phyloP scores from a whole-genome alignment of 2,113 vertebrate genomes.

The Tringa solitaria region DNA sequence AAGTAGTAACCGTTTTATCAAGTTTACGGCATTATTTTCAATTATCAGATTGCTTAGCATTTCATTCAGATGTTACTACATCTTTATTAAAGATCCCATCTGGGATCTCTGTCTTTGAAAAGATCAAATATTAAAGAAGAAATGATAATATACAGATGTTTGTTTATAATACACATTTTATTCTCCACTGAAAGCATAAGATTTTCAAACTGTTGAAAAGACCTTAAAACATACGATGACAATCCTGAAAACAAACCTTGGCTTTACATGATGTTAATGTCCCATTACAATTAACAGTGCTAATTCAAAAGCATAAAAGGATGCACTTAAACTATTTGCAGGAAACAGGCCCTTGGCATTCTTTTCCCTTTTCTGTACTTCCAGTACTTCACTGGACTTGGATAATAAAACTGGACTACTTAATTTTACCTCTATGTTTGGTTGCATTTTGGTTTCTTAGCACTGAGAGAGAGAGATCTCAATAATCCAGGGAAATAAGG shows the following conservation, averaged over 20 bases:
- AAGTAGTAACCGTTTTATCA: conserved; percentile 26
- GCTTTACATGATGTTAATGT: background rate
- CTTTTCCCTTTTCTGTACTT: background rate
- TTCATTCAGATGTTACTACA: background rate
- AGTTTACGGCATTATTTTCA: conserved; percentile 8
- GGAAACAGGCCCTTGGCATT: background rate
- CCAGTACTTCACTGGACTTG: background rate
- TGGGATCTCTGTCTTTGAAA: background rate
- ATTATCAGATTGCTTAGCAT: background rate
- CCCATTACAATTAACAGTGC: background rate
- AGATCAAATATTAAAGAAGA: background rate
- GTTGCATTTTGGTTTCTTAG: background rate
- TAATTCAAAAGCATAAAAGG: background rate
- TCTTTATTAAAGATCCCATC: background rate
- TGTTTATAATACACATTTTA: background rate
- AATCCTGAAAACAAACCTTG: background rate
- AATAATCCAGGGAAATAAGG: background rate
- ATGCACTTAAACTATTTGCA: background rate
- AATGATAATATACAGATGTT: background rate
- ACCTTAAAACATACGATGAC: background rate
- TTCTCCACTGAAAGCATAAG: background rate
- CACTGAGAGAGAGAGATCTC: background rate
- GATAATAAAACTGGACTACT: background rate
- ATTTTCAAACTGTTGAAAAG: background rate
- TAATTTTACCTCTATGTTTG: background rate